Percentiles rank a stretch among this genome's conserved stretches.
Conservation (phyloP, 2,888 invertebrate genomes). For the Chloroclystis v-ata region DNA sequence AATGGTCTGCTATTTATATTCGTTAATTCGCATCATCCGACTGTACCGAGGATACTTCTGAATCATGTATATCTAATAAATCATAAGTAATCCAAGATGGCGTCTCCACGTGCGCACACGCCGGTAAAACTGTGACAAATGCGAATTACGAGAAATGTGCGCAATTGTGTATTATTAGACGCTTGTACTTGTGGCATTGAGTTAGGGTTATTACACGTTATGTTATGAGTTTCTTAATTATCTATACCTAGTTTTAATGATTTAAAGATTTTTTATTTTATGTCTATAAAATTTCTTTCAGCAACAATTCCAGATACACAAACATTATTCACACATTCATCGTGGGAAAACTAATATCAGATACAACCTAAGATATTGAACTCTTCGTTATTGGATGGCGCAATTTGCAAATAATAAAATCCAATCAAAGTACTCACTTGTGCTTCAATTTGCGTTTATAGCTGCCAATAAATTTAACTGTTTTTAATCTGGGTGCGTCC, state of each 20-base stretch:
- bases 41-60: slow-evolving; percentile 2
- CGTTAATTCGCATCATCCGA: background rate
- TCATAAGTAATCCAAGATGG: slow-evolving; percentile 19
- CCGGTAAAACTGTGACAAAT: slow-evolving; percentile 48
- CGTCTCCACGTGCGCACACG: slow-evolving; percentile 20
- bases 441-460: slow-evolving; percentile 4
- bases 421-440: slow-evolving; percentile 15
- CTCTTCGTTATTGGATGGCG: background rate
- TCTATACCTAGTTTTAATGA: background rate
- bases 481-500: no score
- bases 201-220: background rate
- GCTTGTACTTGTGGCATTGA: slow-evolving; percentile 18
- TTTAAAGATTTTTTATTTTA: no score
- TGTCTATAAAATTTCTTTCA: no score
- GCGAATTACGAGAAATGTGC: slow-evolving; percentile 47
- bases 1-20: background rate
- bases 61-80: slow-evolving; percentile 12
- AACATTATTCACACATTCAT: background rate
- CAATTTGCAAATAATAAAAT: slow-evolving; percentile 19
- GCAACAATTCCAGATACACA: no score
- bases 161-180: slow-evolving; percentile 41
- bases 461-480: slow-evolving; percentile 7
- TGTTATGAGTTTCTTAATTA: background rate
- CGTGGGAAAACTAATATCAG: background rate
- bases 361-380: background rate